Evolutionary conservation across 1,140 invertebrate genomes (phyloP).

Genomic region (Hesperophylax magnus): DNA sequence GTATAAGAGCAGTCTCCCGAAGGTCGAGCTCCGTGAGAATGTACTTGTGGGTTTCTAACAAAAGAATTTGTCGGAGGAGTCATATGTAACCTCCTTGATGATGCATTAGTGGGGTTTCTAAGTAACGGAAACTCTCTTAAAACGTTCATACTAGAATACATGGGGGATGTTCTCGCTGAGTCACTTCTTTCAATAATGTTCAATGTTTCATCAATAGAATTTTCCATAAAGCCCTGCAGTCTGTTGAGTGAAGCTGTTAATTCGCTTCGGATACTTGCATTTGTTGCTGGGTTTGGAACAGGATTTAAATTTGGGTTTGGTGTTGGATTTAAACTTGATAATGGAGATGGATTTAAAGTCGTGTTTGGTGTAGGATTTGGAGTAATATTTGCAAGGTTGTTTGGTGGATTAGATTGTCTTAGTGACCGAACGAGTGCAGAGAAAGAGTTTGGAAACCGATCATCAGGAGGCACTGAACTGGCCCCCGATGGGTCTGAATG

Average conservation of each 20-base stretch:
- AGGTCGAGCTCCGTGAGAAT: slow-evolving; percentile 13
- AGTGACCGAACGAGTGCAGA: not conserved
- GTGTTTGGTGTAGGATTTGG: too few species aligned
- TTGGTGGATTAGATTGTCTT: not conserved
- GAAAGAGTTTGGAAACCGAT: not conserved
- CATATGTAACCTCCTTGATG: slow-evolving; percentile 13
- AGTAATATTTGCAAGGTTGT: not conserved
- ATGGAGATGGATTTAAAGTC: not conserved
- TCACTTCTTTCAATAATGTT: slow-evolving; percentile 43
- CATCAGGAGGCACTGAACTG: not conserved
- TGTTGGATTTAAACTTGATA: not conserved
- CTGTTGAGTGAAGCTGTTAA: slow-evolving; percentile 48
- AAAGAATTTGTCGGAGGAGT: slow-evolving; percentile 28
- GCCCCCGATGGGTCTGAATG: not conserved
- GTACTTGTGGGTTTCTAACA: slow-evolving; percentile 29
- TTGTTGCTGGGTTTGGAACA: not conserved
- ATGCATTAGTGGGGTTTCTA: slow-evolving; percentile 11
- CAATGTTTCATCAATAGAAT: slow-evolving; percentile 52
- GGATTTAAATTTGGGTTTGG: not conserved
- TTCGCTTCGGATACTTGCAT: slow-evolving; percentile 29
- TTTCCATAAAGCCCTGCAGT: slow-evolving; percentile 50
- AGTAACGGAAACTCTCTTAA: slow-evolving; percentile 18
- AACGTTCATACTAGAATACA: slow-evolving; percentile 5
- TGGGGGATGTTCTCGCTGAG: slow-evolving; percentile 14
- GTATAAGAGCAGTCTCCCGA: slow-evolving; percentile 6